Base-by-base conservation (phyloP, 2,113 vertebrate genomes). In the Phalacrocorax brasilianus region DNA sequence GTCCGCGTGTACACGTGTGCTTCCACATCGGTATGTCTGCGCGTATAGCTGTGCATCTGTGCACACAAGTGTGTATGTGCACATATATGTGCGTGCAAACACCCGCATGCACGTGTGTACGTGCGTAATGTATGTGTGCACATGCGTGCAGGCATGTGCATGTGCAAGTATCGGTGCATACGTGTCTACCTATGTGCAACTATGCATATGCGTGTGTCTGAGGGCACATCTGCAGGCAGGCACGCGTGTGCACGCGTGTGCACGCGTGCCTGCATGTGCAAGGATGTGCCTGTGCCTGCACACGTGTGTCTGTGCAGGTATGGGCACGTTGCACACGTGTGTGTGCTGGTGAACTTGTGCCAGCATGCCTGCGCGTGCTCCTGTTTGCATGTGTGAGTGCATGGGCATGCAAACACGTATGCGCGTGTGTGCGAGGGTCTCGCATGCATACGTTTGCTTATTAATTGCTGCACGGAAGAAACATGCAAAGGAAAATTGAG, bases 121-220 rank as follows among this genome's bases (percentile, higher is more conserved):
- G 11, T n/a, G 7, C 3, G 12, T 12, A 15, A 12, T 7, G 58
- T 9, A 6, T 13, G 14, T 11, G 33, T 42, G 38, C 5, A 3
- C 16, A 3, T 6, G 10, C 5, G 8, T n/a, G 12, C 11, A 9
- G 18, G 15, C 4, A 1, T 7, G 5, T 3, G 13, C 2, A 8
- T 6, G 35, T 62, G 56, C 18, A 15, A 27, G 40, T 30, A 8
- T 17, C 16, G 32, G 32, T 44, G 21, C 27, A 24, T 1, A 3
- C 13, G 15, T 28, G 26, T 14, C 32, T 23, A 13, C 13, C 27
- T n/a, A 10, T 9, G 33, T 42, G 45, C 26, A 32, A 4, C 22
- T 30, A 10, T 14, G 32, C 14, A 40, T 26, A 19, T 4, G 5
- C 6, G 53, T 20, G 53, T 10, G 17, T 11, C 30, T 33, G 53